Conservation (phyloP, 1,140 invertebrate genomes). For the Holotrichia oblita region DNA sequence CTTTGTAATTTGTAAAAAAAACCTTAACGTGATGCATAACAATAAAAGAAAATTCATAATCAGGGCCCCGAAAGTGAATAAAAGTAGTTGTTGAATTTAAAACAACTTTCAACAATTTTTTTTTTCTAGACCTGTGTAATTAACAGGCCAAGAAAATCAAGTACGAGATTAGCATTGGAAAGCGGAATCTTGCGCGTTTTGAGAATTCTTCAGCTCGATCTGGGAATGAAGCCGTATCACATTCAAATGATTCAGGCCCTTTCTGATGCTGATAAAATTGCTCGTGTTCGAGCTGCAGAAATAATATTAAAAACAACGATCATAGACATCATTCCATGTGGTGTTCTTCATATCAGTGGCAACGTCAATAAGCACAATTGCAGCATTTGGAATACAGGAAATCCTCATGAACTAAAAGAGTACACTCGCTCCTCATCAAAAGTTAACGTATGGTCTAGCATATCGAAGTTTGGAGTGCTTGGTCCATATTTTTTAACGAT, state of each 20-base stretch:
- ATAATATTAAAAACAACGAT: not conserved
- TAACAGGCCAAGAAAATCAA: not conserved
- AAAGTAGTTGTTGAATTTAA: too few relatives aligned
- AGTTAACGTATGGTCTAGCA: too few relatives aligned
- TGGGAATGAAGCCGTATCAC: constrained; percentile 1
- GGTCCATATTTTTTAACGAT: too few relatives aligned
- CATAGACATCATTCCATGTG: not conserved
- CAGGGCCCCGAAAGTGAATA: too few relatives aligned
- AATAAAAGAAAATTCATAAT: too few relatives aligned
- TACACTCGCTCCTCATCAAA: not conserved
- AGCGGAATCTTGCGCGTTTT: not conserved
- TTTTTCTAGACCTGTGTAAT: too few relatives aligned
- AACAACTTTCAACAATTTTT: too few relatives aligned
- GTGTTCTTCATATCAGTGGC: not conserved
- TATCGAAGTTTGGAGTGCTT: too few relatives aligned
- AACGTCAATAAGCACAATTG: not conserved
- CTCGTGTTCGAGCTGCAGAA: not conserved
- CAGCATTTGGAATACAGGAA: too few relatives aligned
- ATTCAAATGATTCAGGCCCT: not conserved
- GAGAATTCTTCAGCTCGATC: not conserved
- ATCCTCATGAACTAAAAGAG: not conserved
- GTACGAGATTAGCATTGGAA: not conserved
- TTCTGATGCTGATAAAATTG: too few relatives aligned
- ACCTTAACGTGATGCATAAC: too few relatives aligned
- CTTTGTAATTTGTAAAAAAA: too few relatives aligned